Evolutionary conservation across 2,888 invertebrate species (phyloP), one percentile per base, ranked within the genome.

Genomic region (Chesias legatella): DNA sequence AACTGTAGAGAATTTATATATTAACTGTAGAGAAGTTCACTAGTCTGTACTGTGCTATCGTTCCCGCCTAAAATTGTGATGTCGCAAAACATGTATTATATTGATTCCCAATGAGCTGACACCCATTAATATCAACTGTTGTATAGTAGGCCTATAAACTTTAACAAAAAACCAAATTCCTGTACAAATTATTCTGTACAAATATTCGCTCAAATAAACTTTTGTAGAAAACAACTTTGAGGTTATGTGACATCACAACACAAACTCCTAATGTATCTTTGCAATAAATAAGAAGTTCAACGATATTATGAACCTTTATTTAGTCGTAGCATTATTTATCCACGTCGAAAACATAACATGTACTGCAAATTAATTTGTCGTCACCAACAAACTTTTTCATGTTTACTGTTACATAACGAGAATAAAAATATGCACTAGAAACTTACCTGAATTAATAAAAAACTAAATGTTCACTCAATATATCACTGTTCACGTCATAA

Each of bases 321-420:
- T 17, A 17, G 13, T 17, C 3, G 3, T 3, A 17, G 13, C 5
- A 5, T 17, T 3, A 17, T 17, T 3, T 17, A 3, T 17, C 5
- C 3, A 17, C 3, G 13, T 17, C 13, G 13, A 17, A 17, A n/a
- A n/a, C n/a, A n/a, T 22, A 6, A 7, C 7, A 22, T n/a, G 22
- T 11, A 30, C 10, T 32, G 9, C 47, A 36, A 53, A 59, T 55
- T 51, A 53, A 61, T 61, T 59, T 58, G 24, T 68, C 58, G 67
- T 71, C 65, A 70, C 60, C 61, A 66, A 38, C 47, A 49, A 21
- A 45, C 45, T 56, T 56, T 47, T 25, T 35, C 56, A 40, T 37
- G 42, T 57, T 61, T 60, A 57, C 50, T 60, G 63, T 84, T 83
- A 84, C 73, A 84, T 84, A 84, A 84, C 62, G 66, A 53, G 41